A percentile compares a stretch with the other conserved stretches of the same genome.
phyloP scores from a whole-genome alignment of 1,140 invertebrate species.

The Chionoecetes opilio region DNA sequence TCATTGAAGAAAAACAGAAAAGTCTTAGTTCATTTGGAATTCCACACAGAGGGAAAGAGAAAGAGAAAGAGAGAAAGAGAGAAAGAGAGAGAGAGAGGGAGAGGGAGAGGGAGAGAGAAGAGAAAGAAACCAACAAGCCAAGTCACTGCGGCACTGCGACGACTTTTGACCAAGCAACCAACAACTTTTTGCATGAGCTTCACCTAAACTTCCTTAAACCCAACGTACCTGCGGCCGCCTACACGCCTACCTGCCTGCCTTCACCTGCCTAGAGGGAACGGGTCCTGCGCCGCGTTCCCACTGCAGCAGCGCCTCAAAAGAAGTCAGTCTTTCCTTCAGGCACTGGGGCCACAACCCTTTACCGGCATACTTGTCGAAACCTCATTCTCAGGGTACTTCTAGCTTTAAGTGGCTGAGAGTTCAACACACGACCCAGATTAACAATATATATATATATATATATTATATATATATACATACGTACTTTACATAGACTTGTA shows the following conservation, averaged over 20 bases:
- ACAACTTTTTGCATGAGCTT: constrained; percentile 20
- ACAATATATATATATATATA: not conserved
- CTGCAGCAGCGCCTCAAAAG: not conserved
- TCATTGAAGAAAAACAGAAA: not conserved
- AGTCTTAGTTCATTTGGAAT: not conserved
- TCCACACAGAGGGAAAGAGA: not conserved
- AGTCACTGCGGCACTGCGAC: constrained; percentile 14
- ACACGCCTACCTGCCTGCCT: not conserved
- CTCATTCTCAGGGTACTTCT: constrained; percentile 16
- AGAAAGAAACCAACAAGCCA: not conserved
- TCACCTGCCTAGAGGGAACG: not conserved
- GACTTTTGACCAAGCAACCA: not conserved
- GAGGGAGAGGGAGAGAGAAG: not conserved
- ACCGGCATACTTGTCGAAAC: not conserved
- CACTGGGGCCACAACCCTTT: not conserved
- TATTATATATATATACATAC: not conserved
- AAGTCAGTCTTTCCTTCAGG: constrained; percentile 3
- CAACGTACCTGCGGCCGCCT: constrained; percentile 12
- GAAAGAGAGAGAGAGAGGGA: not conserved
- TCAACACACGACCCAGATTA: not conserved
- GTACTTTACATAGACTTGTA: too few species aligned
- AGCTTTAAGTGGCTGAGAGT: constrained; percentile 18
- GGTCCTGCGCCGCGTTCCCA: not conserved
- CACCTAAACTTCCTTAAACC: not conserved
- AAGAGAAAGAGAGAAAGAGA: not conserved